These are phyloP conservation scores for Manis crassicaudata DNA, from an alignment of 2,797 vertebrate genomes.

Conservation along the genomic window DNA sequence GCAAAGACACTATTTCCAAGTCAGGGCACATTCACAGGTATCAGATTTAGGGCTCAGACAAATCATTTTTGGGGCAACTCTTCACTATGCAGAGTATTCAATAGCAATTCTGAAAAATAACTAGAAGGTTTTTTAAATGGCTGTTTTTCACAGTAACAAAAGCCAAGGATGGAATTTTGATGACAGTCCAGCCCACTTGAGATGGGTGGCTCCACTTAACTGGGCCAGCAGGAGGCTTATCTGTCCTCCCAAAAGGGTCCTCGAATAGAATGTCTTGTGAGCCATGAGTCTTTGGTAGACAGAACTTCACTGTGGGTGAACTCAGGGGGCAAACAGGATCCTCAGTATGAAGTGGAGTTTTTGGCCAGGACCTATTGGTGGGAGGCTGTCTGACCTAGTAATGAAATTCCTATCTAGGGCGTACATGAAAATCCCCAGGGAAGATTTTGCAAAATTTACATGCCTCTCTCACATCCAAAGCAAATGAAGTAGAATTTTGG, in stretches of 20 bases:
- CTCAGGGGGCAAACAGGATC: neutral
- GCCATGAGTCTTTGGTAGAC: neutral
- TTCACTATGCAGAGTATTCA: neutral
- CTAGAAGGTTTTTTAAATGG: constrained; percentile 27
- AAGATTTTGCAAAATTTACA: neutral
- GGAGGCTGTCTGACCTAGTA: neutral
- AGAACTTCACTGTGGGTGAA: neutral
- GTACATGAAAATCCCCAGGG: neutral
- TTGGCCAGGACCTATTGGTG: neutral
- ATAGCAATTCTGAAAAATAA: constrained; percentile 42
- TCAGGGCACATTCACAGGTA: neutral
- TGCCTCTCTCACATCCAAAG: neutral
- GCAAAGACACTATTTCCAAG: constrained; percentile 14
- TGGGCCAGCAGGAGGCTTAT: neutral
- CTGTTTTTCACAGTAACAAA: constrained; percentile 41
- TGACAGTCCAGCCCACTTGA: constrained; percentile 15
- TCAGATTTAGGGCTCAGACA: neutral
- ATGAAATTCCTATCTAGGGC: neutral
- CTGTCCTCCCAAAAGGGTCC: neutral
- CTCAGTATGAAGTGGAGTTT: neutral
- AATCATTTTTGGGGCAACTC: neutral
- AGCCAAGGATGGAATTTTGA: constrained; percentile 39
- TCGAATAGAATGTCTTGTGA: neutral
- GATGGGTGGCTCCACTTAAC: neutral
- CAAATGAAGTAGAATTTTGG: neutral